Evolutionary conservation across 1,140 invertebrate species (phyloP), one percentile per base, ranked within the genome.

Genomic region (Adelges cooleyi): DNA sequence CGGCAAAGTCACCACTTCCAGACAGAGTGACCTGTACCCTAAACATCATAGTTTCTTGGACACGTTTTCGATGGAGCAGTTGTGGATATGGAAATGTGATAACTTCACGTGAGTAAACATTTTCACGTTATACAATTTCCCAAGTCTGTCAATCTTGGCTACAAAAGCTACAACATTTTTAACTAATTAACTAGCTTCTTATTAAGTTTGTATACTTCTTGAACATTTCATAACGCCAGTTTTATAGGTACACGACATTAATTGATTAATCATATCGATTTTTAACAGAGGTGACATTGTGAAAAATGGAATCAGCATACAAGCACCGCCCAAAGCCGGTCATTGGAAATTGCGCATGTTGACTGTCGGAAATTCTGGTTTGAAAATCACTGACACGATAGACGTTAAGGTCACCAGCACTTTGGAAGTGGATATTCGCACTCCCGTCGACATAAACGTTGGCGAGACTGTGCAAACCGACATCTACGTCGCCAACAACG

Each of bases 31-130:
- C 29, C 50, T 70, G 22, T 51, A 62, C 20, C 56, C 56, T 6
- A 62, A 13, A 5, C 56, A 62, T 20, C 56, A 48, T 20, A 48
- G 56, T 25, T 62, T 62, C 46, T 62, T 62, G 23, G 56, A 62
- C 29, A 48, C 56, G 13, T 62, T 62, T 48, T 62, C 56, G 1
- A 75, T 80, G 49, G 80, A 83, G 66, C 74, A 80, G 36, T 73
- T 83, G 0, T 83, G 82, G 82, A 76, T 82, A 70, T 83, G 82
- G 81, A 80, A 79, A 66, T 83, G 82, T 66, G 81, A 82, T 66
- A 83, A 82, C 72, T 82, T 81, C 68, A 81, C 80, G 81, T 83
- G 69, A 79, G 81, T 77, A 29, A 51, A n/a, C n/a, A n/a, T 27
- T 22, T 1, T 25, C 13, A 29, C 6, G 3, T 22, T 13, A 33